Conservation (phyloP, 1,140 invertebrate genomes). For the Stegodyphus dumicola region DNA sequence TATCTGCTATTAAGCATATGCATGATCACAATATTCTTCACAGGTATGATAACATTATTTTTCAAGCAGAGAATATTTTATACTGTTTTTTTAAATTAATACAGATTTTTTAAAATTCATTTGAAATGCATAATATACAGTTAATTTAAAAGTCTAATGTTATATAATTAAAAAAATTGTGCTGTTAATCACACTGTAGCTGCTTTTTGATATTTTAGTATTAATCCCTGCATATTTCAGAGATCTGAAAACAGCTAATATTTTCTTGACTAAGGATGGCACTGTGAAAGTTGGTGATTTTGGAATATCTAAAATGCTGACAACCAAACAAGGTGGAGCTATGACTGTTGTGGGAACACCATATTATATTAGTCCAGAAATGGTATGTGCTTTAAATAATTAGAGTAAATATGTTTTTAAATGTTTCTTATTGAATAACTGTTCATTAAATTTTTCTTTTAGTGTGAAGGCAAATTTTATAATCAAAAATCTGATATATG, state of each 20-base stretch:
- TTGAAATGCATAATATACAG: no score
- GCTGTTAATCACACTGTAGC: no score
- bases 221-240: conserved; percentile 67
- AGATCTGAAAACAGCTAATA: conserved; percentile 83
- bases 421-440: conserved; percentile 1
- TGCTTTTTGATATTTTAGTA: neutral
- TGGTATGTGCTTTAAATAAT: conserved; percentile 71
- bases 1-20: conserved; percentile 78
- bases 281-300: conserved; percentile 81
- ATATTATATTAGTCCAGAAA: conserved; percentile 85
- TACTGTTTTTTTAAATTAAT: no score
- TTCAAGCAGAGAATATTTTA: no score
- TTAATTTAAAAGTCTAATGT: no score
- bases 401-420: neutral
- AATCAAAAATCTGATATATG: conserved; percentile 85
- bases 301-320: conserved; percentile 83
- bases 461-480: conserved; percentile 83
- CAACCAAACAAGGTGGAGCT: conserved; percentile 76
- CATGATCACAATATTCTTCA: conserved; percentile 81
- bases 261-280: conserved; percentile 79
- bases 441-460: conserved; percentile 62
- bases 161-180: no score
- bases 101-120: no score
- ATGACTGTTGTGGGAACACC: conserved; percentile 84
- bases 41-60: conserved; percentile 69